Evolutionary conservation across 2,888 invertebrate genomes (phyloP).

Genomic region (Epirrhoe alternata): DNA sequence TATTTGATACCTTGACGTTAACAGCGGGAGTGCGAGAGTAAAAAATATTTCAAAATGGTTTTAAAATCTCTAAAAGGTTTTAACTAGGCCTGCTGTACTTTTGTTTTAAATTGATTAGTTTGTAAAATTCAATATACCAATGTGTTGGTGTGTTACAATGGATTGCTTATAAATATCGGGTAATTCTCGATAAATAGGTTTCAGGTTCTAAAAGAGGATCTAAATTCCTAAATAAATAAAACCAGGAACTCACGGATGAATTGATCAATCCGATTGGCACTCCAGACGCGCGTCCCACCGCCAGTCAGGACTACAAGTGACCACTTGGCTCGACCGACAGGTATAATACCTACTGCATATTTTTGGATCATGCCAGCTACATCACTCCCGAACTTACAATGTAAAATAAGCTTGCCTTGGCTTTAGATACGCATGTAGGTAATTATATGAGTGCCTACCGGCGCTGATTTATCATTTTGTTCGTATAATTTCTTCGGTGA

Average conservation of each 20-base stretch:
- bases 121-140: background rate
- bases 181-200: background rate
- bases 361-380: slow-evolving; percentile 62
- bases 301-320: slow-evolving; percentile 64
- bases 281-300: slow-evolving; percentile 57
- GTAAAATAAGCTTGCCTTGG: slow-evolving; percentile 25
- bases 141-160: background rate
- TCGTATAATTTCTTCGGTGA: background rate
- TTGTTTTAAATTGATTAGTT: background rate
- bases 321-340: slow-evolving; percentile 66
- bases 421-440: background rate
- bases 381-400: slow-evolving; percentile 18
- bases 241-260: slow-evolving; percentile 64
- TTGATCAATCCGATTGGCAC: slow-evolving; percentile 48
- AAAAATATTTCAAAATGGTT: background rate
- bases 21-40: background rate
- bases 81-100: background rate
- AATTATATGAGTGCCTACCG: slow-evolving; percentile 2
- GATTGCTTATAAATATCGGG: background rate
- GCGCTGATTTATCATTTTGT: slow-evolving; percentile 19
- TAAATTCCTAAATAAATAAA: slow-evolving; percentile 37
- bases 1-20: background rate
- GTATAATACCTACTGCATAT: slow-evolving; percentile 73
- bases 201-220: slow-evolving; percentile 4
- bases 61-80: background rate